phyloP scores from a whole-genome alignment of 2,888 invertebrate species.

The Chymomyza amoena region DNA sequence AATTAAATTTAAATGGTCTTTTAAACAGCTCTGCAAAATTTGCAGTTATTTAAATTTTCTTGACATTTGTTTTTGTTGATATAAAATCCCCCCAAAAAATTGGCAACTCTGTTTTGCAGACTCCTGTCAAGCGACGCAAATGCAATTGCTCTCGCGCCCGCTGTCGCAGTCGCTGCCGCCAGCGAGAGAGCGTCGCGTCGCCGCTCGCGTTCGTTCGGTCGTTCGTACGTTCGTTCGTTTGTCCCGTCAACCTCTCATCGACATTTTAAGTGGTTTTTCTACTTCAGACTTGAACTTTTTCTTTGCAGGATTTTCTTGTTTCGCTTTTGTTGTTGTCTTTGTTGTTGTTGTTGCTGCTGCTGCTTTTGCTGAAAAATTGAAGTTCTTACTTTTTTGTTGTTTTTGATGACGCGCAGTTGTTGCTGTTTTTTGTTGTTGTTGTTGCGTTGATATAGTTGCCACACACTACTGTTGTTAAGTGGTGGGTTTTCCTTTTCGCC shows the following conservation, averaged over 20 bases:
- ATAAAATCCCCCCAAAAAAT: too few species aligned
- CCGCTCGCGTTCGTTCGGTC: constrained; percentile 26
- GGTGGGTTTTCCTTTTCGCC: constrained; percentile 59
- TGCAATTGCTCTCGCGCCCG: constrained; percentile 10
- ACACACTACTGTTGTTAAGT: constrained; percentile 51
- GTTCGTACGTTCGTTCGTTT: constrained; percentile 18
- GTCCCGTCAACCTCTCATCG: constrained; percentile 58
- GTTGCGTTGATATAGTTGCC: constrained; percentile 46
- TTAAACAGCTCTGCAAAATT: too few species aligned
- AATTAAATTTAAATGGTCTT: too few species aligned
- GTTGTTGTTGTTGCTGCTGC: constrained; percentile 24
- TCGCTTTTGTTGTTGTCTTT: constrained; percentile 32
- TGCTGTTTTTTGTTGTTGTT: constrained; percentile 33
- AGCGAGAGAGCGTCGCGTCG: background rate
- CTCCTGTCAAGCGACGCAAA: constrained; percentile 43
- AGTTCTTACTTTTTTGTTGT: constrained; percentile 52
- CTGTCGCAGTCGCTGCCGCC: too few species aligned
- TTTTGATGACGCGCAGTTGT: constrained; percentile 1
- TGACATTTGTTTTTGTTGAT: too few species aligned
- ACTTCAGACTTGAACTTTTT: constrained; percentile 66
- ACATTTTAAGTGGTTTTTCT: constrained; percentile 73
- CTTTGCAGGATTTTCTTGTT: constrained; percentile 67
- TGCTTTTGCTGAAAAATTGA: constrained; percentile 50
- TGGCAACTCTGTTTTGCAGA: constrained; percentile 37
- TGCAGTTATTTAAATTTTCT: too few species aligned